Conservation (phyloP, 2,888 invertebrate genomes). For the Drosophila nr. medialis region DNA sequence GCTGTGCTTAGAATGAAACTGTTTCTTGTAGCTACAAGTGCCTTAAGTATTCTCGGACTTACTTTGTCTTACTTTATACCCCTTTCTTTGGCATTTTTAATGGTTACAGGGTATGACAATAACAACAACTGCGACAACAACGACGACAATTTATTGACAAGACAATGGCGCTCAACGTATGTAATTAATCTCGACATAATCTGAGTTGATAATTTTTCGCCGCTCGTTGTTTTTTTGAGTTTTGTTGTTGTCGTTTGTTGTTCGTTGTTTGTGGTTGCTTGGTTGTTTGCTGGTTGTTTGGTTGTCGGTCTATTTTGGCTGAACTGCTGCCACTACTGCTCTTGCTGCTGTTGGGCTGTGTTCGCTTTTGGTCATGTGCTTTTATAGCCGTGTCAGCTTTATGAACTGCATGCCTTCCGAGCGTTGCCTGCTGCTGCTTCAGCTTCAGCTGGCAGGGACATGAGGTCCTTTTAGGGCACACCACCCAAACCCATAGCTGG, state of each 20-base stretch:
- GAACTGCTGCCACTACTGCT: slow-evolving; percentile 26
- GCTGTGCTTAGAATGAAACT: neutral
- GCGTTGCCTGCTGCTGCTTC: slow-evolving; percentile 13
- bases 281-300: slow-evolving; percentile 39
- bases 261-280: slow-evolving; percentile 37
- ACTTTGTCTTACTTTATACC: neutral
- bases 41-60: neutral
- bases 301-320: slow-evolving; percentile 66
- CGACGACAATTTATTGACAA: slow-evolving; percentile 82
- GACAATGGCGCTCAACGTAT: slow-evolving; percentile 83
- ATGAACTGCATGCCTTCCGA: slow-evolving; percentile 71
- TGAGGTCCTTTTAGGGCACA: slow-evolving; percentile 69
- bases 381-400: slow-evolving; percentile 76
- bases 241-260: slow-evolving; percentile 40
- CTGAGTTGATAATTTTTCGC: slow-evolving; percentile 83
- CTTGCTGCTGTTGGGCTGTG: slow-evolving; percentile 18
- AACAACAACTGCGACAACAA: slow-evolving; percentile 42
- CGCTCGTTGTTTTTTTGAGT: slow-evolving; percentile 56
- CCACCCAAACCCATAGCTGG: slow-evolving; percentile 39
- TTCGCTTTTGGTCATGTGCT: slow-evolving; percentile 71
- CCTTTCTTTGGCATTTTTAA: neutral
- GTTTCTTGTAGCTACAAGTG: neutral
- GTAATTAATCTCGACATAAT: slow-evolving; percentile 85
- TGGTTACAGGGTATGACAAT: slow-evolving; percentile 33
- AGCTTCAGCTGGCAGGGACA: slow-evolving; percentile 57